These are phyloP conservation scores for Myotis myotis DNA, from an alignment of 2,797 vertebrate species.

Conservation along the genomic window DNA sequence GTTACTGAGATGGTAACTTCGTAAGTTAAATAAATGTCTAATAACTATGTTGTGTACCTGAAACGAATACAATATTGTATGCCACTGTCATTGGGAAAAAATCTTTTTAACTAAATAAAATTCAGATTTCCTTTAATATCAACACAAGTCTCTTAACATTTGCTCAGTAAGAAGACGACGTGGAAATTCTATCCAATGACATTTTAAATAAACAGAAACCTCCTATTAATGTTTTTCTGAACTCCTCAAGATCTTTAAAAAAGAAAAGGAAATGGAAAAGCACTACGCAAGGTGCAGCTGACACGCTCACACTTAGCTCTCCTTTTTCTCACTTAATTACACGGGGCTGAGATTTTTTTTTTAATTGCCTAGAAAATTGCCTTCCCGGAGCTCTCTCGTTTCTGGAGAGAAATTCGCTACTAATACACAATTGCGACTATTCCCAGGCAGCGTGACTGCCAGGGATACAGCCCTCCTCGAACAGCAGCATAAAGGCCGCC, in stretches of 20 bases:
- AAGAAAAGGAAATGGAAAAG: constrained; percentile 11
- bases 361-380: constrained; percentile 62
- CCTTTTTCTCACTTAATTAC: constrained; percentile 48
- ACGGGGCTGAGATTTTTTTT: constrained; percentile 30
- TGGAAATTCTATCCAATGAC: not conserved
- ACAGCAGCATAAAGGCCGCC: not conserved
- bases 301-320: not conserved
- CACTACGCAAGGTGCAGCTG: not conserved
- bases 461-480: not conserved
- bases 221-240: not conserved
- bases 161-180: not conserved
- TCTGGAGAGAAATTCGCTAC: constrained; percentile 6
- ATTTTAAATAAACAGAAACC: constrained; percentile 14
- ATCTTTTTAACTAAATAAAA: not conserved
- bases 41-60: not conserved
- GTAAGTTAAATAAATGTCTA: not conserved
- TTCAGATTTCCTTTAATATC: constrained; percentile 4
- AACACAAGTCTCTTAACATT: not conserved
- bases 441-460: not conserved
- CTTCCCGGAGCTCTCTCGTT: not conserved
- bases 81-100: not conserved
- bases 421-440: not conserved
- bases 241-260: not conserved
- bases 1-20: not conserved
- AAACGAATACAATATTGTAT: not conserved